Evolutionary conservation across 2,888 invertebrate genomes (phyloP).

Genomic region (Zaprionus bogoriensis): DNA sequence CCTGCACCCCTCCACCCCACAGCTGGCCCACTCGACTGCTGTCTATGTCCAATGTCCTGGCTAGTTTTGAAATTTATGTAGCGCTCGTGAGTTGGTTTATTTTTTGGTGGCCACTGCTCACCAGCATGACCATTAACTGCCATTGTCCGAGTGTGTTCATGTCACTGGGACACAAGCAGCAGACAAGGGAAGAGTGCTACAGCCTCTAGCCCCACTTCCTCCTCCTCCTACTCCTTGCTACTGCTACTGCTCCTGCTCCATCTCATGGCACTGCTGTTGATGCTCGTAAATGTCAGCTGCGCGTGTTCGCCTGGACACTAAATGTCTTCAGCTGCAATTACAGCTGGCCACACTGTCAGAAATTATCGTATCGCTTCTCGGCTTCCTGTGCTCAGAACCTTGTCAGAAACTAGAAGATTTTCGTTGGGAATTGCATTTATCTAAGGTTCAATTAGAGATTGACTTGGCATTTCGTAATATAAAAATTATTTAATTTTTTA

Average conservation of each 20-base stretch:
- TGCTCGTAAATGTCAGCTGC: conserved; percentile 79
- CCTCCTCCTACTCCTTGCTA: background rate
- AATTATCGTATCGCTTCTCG: background rate
- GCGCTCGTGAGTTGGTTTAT: conserved; percentile 74
- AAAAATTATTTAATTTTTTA: no score
- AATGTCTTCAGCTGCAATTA: conserved; percentile 81
- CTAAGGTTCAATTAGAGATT: no score
- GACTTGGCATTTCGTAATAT: no score
- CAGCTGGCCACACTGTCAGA: conserved; percentile 36
- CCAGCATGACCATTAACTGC: conserved; percentile 72
- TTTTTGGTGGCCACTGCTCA: conserved; percentile 57
- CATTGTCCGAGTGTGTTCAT: conserved; percentile 67
- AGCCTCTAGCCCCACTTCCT: background rate
- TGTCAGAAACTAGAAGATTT: no score
- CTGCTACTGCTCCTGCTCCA: conserved; percentile 16
- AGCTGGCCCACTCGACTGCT: background rate
- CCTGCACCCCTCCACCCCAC: background rate
- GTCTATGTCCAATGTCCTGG: conserved; percentile 31
- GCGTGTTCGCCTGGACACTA: conserved; percentile 66
- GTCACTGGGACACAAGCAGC: conserved; percentile 53
- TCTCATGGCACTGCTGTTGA: conserved; percentile 59
- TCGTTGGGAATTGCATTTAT: no score
- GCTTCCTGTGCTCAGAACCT: no score
- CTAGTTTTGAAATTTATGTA: conserved; percentile 79
- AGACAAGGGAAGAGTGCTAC: background rate